phyloP scores from a whole-genome alignment of 2,113 vertebrate species.

The Leucopsar rothschildi region DNA sequence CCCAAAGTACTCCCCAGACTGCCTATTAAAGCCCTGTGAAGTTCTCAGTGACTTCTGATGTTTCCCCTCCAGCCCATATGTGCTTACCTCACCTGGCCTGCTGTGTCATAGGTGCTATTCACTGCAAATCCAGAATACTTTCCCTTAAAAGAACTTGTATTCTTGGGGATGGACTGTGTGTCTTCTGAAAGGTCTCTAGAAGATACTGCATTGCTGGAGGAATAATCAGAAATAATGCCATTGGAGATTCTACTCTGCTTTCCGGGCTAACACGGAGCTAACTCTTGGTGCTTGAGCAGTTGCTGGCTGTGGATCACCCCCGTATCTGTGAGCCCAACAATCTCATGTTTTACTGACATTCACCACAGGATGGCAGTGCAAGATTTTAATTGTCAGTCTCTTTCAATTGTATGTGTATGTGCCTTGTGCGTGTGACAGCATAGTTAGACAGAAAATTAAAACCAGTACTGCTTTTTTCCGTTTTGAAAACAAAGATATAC shows the following conservation, averaged over 20 bases:
- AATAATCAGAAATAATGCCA: not conserved
- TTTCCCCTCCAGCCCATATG: not conserved
- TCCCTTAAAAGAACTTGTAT: not conserved
- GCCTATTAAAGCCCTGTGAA: not conserved
- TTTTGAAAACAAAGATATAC: constrained; percentile 13
- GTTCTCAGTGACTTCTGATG: not conserved
- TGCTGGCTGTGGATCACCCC: not conserved
- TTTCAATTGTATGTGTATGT: not conserved
- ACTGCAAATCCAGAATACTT: not conserved
- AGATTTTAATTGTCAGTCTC: not conserved
- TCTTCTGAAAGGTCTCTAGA: not conserved
- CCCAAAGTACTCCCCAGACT: not conserved
- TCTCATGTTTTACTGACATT: not conserved
- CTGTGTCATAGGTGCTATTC: not conserved
- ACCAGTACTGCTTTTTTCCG: constrained; percentile 37
- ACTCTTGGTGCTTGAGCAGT: not conserved
- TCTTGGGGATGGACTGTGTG: not conserved
- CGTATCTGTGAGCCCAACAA: fast-evolving
- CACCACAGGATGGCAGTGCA: constrained; percentile 58
- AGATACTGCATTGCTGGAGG: not conserved
- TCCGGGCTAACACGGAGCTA: fast-evolving
- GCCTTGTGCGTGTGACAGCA: not conserved
- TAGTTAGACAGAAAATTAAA: constrained; percentile 42
- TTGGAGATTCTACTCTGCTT: not conserved
- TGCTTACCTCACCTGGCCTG: not conserved